Base-by-base conservation (phyloP, 2,113 vertebrate genomes). In the Euleptes europaea region DNA sequence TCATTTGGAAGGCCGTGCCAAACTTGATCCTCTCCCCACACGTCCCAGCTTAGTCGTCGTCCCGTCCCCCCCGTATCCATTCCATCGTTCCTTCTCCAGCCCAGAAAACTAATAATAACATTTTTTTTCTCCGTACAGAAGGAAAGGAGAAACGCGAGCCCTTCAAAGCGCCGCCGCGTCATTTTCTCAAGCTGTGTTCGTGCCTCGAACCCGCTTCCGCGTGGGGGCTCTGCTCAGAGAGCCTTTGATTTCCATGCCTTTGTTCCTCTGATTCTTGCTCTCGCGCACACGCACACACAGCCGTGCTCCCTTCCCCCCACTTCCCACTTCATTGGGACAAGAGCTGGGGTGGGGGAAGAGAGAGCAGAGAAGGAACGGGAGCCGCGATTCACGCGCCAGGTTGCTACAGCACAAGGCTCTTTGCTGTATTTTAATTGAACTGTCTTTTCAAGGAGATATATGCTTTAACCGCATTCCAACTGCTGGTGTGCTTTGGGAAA, bases 111-210 rank as follows among this genome's bases (percentile, higher is more conserved):
- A 89, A 51, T 78, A 73, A 88, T 89, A 93, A 95, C 51, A 54
- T 54, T 57, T 57, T 57, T 44, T 95, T 94, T 92, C 95, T 92
- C 95, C 93, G 86, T 93, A 4, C 89, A 92, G 71, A 76, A 91
- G 80, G 15, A 31, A n/a, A 67, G 3, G 7, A 4, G 35, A 60
- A 2, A 21, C 23, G 7, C 8, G 85, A n/a, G 80, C 83, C 85
- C 80, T 84, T 93, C 88, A 93, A 95, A 91, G 83, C 47, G 67
- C 72, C 19, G 84, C 65, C 13, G 2, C 2, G 38, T 44, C 28
- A 2, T 84, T 89, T 89, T 85, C 90, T 92, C 83, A 31, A 71
- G 65, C 75, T 0, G 0, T 40, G 88, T 80, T 84, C 15, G n/a
- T 83, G 84, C 90, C 86, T 70, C 75, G 84, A 44, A 84, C 90